A percentile compares a stretch with the other conserved stretches of the same genome.
These are phyloP conservation scores for Calephelis perditalis DNA, from an alignment of 2,888 invertebrate genomes.

Conservation along the genomic window DNA sequence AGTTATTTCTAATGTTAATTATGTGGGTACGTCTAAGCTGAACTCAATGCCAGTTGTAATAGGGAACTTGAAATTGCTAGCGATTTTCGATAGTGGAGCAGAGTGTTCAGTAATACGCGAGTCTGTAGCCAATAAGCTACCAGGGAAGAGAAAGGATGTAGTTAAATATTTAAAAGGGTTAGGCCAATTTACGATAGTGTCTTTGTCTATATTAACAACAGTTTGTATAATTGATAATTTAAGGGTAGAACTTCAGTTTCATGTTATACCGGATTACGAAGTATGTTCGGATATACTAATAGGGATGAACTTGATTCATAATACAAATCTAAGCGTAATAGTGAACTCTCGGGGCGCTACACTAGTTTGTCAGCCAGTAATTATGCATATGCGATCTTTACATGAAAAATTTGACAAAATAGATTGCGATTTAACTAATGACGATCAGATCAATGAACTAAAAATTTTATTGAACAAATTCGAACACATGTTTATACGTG, in stretches of 20 bases:
- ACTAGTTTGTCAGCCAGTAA: neutral
- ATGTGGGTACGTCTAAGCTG: no score
- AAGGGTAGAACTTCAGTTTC: neutral
- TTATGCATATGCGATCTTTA: neutral
- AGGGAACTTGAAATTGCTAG: no score
- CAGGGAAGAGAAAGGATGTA: no score
- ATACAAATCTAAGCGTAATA: neutral
- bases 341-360: neutral
- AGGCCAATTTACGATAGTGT: no score
- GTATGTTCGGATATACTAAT: neutral
- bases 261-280: neutral
- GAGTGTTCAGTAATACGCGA: no score
- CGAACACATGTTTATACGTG: no score
- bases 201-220: no score
- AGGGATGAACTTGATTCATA: neutral
- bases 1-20: no score
- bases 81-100: no score
- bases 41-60: no score
- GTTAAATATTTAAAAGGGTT: no score
- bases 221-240: slow-evolving; percentile 1
- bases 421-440: neutral
- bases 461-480: neutral
- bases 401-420: neutral
- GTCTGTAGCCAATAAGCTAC: no score
- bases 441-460: neutral